Conservation (phyloP, 1,140 invertebrate genomes). For the Drosophila micromelanica region DNA sequence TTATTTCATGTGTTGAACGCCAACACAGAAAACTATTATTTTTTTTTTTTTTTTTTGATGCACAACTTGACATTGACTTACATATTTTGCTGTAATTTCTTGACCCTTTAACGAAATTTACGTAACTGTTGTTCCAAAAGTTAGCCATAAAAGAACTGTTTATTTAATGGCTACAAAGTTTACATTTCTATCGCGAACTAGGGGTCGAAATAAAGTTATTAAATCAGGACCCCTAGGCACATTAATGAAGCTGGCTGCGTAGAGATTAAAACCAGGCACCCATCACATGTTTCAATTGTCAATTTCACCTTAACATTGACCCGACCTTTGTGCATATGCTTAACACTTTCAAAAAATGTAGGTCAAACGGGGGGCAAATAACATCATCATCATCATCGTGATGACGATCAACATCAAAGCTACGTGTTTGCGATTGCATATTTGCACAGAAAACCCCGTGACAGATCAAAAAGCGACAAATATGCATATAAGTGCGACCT, state of each 20-base stretch:
- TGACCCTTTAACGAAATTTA: background rate
- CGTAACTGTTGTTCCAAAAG: conserved; percentile 8
- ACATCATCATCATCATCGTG: background rate
- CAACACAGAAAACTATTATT: conserved; percentile 33
- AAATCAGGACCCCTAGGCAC: background rate
- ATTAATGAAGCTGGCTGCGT: background rate
- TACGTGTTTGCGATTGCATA: conserved; percentile 68
- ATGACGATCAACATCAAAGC: conserved; percentile 2
- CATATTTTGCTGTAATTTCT: conserved; percentile 32
- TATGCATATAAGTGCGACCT: conserved; percentile 50
- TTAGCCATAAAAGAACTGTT: conserved; percentile 21
- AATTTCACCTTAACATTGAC: conserved; percentile 75
- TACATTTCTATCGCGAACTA: background rate
- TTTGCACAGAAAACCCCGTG: conserved; percentile 47
- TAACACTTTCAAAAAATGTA: conserved; percentile 42
- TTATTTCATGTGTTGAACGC: conserved; percentile 18
- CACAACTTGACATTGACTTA: conserved; percentile 50
- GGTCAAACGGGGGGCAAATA: conserved; percentile 41
- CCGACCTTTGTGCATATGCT: conserved; percentile 43
- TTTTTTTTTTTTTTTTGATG: conserved; percentile 13
- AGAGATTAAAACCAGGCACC: background rate
- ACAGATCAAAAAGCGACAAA: conserved; percentile 54
- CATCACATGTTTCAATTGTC: background rate
- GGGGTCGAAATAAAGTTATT: background rate
- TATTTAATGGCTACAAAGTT: conserved; percentile 1